Conservation (phyloP, 2,888 invertebrate species). For the Troides helena region DNA sequence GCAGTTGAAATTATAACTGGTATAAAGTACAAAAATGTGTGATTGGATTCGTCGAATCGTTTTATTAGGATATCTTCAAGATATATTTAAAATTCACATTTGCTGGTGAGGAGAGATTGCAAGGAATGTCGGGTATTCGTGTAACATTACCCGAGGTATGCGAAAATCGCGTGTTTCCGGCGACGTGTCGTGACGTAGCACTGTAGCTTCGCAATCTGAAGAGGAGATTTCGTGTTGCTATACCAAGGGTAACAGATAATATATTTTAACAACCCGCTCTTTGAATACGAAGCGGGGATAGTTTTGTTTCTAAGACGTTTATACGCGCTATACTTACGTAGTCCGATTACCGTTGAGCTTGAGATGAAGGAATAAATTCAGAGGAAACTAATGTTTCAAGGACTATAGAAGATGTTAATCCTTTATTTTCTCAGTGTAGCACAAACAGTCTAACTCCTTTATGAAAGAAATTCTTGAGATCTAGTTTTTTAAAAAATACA, state of each 20-base stretch:
- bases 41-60: not conserved
- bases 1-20: not conserved
- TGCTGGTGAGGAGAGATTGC: not conserved
- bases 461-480: too few species aligned
- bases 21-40: not conserved
- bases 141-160: conserved; percentile 1
- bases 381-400: too few species aligned
- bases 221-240: not conserved
- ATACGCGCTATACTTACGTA: too few species aligned
- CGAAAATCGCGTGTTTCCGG: not conserved
- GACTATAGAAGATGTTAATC: too few species aligned
- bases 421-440: too few species aligned
- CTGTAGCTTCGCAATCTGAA: not conserved
- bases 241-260: not conserved
- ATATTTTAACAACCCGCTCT: not conserved
- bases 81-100: not conserved
- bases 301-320: too few species aligned
- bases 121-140: not conserved
- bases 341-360: too few species aligned
- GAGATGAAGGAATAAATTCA: too few species aligned
- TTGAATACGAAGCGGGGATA: too few species aligned
- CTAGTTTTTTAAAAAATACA: too few species aligned
- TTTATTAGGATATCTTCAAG: not conserved
- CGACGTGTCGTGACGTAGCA: conserved; percentile 1
- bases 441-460: too few species aligned